Conservation (phyloP, 2,797 vertebrate genomes). For the Cacajao melanocephalus region DNA sequence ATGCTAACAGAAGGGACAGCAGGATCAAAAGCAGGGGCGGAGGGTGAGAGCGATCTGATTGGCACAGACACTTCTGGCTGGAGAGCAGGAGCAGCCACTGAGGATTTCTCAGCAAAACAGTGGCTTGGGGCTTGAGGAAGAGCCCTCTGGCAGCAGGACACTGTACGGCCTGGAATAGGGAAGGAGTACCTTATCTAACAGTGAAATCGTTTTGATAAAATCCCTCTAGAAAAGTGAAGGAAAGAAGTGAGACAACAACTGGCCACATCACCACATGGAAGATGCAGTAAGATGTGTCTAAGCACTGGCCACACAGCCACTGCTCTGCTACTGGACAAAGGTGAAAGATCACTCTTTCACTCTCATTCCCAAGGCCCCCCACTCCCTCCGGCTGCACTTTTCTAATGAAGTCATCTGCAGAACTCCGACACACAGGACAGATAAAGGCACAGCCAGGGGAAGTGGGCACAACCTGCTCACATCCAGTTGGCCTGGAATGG, state of each 20-base stretch:
- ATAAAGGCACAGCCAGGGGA: accelerated
- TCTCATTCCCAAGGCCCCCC: neutral
- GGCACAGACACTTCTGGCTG: neutral
- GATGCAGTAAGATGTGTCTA: neutral
- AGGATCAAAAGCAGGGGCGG: neutral
- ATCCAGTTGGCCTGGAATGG: neutral
- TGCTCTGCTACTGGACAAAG: neutral
- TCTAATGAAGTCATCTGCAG: neutral
- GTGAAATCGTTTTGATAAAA: neutral
- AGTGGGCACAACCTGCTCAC: neutral
- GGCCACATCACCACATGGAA: neutral
- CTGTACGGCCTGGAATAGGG: neutral
- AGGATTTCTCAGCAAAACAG: neutral
- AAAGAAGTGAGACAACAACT: neutral
- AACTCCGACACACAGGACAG: accelerated
- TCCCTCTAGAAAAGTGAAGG: neutral
- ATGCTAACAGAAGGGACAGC: accelerated
- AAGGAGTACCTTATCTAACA: neutral
- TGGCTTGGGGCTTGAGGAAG: neutral
- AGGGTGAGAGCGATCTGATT: neutral
- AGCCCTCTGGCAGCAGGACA: neutral
- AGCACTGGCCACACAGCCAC: neutral
- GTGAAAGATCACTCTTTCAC: neutral
- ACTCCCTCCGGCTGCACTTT: neutral
- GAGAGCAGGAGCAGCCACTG: neutral